Base-by-base conservation (phyloP, 2,113 vertebrate species). In the Nymphicus hollandicus region DNA sequence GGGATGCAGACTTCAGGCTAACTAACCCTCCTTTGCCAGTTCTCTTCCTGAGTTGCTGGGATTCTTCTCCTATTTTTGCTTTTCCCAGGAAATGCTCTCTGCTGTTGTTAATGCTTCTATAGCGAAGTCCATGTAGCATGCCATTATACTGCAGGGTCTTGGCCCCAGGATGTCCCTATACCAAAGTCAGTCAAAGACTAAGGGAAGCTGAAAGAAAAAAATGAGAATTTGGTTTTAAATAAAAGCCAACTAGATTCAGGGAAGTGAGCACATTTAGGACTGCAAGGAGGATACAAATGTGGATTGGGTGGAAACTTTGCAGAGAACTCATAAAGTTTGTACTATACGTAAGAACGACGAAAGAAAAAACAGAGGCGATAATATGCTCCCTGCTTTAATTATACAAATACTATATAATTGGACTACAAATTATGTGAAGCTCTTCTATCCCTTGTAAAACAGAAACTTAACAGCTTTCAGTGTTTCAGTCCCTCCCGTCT, bases 91-190 rank as follows among this genome's bases (percentile, higher is more conserved):
- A 88, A 66, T 46, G 3, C 0, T 65, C 22, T 81, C 35, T 81
- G 25, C 3, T 6, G 0, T 20, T 85, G 27, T 74, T 86, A 52
- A 20, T 58, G 13, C 28, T 82, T 80, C 78, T 33, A 18, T 41
- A 71, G 43, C 9, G 31, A 70, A 91, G 22, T 41, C 65, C 18
- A 18, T 7, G 35, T 47, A 46, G 7, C 11, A 23, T 44, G 44
- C 18, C 23, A 11, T 23, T 28, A 46, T 12, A 56, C 14, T 20
- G 9, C 1, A 1, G 6, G 5, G 13, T 25, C 41, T 80, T 11
- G n/a, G 3, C 19, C 31, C 13, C 0, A 0, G 80, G 33, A 28
- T n/a, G 8, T 35, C 39, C 23, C 37, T 70, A 3, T 15, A 37
- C 3, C 3, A 69, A 83, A 9, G 16, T 41, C 33, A 63, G 43